Conservation (phyloP, 1,140 invertebrate species). For the Leptopilina boulardi region DNA sequence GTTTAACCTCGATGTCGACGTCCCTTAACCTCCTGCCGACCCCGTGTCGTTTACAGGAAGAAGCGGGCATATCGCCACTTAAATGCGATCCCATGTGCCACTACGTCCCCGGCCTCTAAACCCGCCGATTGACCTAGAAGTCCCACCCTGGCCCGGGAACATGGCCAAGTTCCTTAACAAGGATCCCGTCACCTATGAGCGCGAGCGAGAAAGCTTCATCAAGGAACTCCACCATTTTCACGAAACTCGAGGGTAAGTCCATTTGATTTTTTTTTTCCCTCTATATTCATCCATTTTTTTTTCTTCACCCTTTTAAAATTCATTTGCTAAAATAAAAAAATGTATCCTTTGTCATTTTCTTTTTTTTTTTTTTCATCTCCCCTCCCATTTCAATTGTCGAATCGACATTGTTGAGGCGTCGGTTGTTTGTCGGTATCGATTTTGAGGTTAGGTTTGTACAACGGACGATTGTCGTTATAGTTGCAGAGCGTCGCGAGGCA, state of each 20-base stretch:
- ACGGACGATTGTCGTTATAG: not conserved
- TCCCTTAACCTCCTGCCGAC: constrained; percentile 61
- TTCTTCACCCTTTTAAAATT: not conserved
- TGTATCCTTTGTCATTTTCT: not conserved
- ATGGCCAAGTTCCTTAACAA: constrained; percentile 85
- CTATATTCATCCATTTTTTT: not conserved
- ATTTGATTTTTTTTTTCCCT: constrained; percentile 31
- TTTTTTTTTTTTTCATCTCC: constrained; percentile 47
- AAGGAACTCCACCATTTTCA: constrained; percentile 90
- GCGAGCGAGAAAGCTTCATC: constrained; percentile 85
- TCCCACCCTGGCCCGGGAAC: constrained; percentile 52
- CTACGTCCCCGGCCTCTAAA: constrained; percentile 19
- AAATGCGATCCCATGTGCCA: constrained; percentile 63
- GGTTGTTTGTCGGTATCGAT: constrained; percentile 26
- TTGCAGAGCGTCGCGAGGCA: not conserved
- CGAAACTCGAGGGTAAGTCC: constrained; percentile 86
- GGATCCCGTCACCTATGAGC: constrained; percentile 83
- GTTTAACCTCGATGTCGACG: constrained; percentile 60
- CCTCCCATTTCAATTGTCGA: constrained; percentile 10
- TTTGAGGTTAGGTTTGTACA: constrained; percentile 13
- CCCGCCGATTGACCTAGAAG: not conserved
- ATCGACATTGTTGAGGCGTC: constrained; percentile 12
- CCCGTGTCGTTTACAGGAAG: constrained; percentile 60
- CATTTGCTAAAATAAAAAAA: not conserved
- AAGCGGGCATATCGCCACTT: constrained; percentile 59